Conservation (phyloP, 2,888 invertebrate species). For the Molorchus minor region DNA sequence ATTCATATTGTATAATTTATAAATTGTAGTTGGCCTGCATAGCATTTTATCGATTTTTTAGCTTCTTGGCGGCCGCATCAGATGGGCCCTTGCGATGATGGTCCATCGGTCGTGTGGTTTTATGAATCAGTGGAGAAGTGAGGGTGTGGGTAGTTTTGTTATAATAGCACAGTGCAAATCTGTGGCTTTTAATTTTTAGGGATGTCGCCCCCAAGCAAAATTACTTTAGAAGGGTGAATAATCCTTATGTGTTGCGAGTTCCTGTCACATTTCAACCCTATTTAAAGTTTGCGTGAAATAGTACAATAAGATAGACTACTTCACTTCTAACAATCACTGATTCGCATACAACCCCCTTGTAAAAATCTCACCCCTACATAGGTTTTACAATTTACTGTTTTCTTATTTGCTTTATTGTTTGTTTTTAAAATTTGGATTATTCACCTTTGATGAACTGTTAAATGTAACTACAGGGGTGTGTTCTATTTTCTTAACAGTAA, state of each 20-base stretch:
- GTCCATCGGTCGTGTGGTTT: conserved; percentile 38
- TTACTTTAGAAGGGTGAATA: conserved; percentile 62
- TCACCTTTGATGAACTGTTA: no score
- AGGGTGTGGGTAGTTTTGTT: conserved; percentile 53
- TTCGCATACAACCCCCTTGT: conserved; percentile 37
- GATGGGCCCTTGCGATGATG: conserved; percentile 42
- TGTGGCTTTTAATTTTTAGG: conserved; percentile 64
- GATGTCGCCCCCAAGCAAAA: conserved; percentile 60
- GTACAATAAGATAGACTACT: conserved; percentile 27
- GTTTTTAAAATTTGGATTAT: no score
- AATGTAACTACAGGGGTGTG: no score
- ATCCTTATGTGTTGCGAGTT: conserved; percentile 54
- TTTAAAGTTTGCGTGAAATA: conserved; percentile 33
- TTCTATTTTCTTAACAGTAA: no score
- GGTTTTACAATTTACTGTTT: conserved; percentile 9
- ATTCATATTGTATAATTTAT: no score
- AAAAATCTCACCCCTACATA: conserved; percentile 35
- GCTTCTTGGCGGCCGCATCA: conserved; percentile 45
- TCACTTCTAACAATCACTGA: conserved; percentile 32
- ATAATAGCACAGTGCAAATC: conserved; percentile 61
- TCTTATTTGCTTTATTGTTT: conserved; percentile 23
- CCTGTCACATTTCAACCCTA: conserved; percentile 35
- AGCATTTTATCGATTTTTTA: conserved; percentile 47
- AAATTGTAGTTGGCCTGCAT: conserved; percentile 40
- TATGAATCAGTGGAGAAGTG: conserved; percentile 45